Percentiles rank a stretch among this genome's conserved stretches.
Evolutionary conservation across 2,113 vertebrate genomes (phyloP).

Genomic region (Salvelinus alpinus): DNA sequence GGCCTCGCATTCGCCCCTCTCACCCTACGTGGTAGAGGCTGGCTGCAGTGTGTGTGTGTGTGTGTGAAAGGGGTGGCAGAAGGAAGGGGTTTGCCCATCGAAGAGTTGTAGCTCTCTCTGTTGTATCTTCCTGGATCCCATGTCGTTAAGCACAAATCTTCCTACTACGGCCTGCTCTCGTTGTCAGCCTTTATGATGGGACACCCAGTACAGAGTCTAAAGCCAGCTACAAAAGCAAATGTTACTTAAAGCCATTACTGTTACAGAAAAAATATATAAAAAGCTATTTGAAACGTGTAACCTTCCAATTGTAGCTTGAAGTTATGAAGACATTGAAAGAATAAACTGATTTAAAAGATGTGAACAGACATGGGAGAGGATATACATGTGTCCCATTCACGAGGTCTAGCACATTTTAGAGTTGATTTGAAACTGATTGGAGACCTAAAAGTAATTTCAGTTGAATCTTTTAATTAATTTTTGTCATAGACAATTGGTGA

Average conservation of each 20-base stretch:
- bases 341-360: too few relatives aligned
- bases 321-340: too few relatives aligned
- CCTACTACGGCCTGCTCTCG: not conserved
- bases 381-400: too few relatives aligned
- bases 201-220: not conserved
- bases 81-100: not conserved
- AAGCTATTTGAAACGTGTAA: not conserved
- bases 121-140: not conserved
- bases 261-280: not conserved
- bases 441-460: too few relatives aligned
- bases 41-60: not conserved
- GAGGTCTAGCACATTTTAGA: not conserved
- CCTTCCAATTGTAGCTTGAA: not conserved
- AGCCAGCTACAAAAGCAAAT: not conserved
- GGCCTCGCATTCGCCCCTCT: not conserved
- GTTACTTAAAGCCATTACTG: slow-evolving; percentile 1
- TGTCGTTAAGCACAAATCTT: not conserved
- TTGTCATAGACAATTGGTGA: too few relatives aligned
- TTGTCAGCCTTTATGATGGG: not conserved
- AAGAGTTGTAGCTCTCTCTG: not conserved
- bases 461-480: too few relatives aligned
- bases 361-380: too few relatives aligned
- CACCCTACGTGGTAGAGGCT: slow-evolving; percentile 16
- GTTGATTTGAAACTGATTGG: too few relatives aligned
- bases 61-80: not conserved